A percentile compares a stretch with the other conserved stretches of the same genome.
Conservation (phyloP, 2,113 vertebrate genomes). For the Uria lomvia region DNA sequence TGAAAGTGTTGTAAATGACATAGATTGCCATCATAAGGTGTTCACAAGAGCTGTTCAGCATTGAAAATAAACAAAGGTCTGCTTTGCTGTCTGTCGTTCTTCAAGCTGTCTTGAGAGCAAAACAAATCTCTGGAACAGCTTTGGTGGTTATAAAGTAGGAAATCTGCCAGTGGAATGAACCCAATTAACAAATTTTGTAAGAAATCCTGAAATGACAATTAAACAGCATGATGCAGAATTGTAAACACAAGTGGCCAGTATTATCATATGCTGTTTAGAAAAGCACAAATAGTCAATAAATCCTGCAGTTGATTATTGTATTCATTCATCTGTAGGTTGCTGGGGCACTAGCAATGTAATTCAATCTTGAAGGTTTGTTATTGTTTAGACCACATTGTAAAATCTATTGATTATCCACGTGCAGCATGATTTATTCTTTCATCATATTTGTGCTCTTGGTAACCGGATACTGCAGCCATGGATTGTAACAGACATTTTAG, state of each 20-base stretch:
- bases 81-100: not conserved
- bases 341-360: not conserved
- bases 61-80: not conserved
- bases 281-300: not conserved
- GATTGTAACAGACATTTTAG: conserved; percentile 9
- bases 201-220: not conserved
- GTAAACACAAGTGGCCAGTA: not conserved
- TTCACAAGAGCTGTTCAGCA: not conserved
- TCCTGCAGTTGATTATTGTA: not conserved
- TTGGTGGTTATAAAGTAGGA: not conserved
- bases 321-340: not conserved
- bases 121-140: not conserved
- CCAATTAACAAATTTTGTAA: not conserved
- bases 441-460: not conserved
- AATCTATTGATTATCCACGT: conserved; percentile 13
- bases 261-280: not conserved
- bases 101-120: not conserved
- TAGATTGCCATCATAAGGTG: not conserved
- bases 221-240: not conserved
- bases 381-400: not conserved
- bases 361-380: not conserved
- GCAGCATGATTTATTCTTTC: conserved; percentile 25
- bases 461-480: not conserved
- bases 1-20: not conserved
- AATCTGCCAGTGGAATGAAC: not conserved